Conservation (phyloP, 2,797 vertebrate genomes). For the Lacerta bilineata region DNA sequence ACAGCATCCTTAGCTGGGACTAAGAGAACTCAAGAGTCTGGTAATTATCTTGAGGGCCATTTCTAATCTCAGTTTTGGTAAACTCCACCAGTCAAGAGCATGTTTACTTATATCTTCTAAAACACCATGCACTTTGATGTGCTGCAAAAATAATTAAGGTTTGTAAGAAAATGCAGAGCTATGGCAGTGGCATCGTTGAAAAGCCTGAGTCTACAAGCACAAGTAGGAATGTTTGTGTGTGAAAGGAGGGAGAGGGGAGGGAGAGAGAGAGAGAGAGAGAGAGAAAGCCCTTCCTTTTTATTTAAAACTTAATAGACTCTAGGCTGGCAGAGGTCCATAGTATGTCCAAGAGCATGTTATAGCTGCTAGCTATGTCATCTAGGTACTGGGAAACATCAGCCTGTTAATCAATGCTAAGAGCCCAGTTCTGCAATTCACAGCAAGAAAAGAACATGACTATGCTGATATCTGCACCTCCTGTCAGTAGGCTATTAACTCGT, state of each 20-base stretch:
- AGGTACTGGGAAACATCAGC: conserved; percentile 24
- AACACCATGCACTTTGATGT: not conserved
- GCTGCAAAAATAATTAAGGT: not conserved
- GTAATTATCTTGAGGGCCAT: not conserved
- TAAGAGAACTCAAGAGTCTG: not conserved
- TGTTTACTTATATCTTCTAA: not conserved
- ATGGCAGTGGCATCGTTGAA: not conserved
- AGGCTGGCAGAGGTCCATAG: not conserved
- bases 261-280: not conserved
- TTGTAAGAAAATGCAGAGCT: not conserved
- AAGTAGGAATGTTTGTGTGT: not conserved
- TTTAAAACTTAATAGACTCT: not conserved
- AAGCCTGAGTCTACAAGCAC: not conserved
- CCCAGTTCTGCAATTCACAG: conserved; percentile 41
- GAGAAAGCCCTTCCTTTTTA: not conserved
- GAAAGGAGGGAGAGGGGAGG: not conserved
- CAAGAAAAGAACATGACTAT: conserved; percentile 36
- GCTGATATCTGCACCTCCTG: conserved; percentile 35
- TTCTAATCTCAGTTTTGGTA: not conserved
- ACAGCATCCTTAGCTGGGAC: not conserved
- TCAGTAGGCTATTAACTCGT: conserved; percentile 39
- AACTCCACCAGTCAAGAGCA: not conserved
- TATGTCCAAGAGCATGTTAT: not conserved
- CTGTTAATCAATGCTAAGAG: conserved; percentile 39
- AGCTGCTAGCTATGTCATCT: conserved; percentile 11